Base-by-base conservation (phyloP, 2,113 vertebrate species). In the Notarius lentiginosus region DNA sequence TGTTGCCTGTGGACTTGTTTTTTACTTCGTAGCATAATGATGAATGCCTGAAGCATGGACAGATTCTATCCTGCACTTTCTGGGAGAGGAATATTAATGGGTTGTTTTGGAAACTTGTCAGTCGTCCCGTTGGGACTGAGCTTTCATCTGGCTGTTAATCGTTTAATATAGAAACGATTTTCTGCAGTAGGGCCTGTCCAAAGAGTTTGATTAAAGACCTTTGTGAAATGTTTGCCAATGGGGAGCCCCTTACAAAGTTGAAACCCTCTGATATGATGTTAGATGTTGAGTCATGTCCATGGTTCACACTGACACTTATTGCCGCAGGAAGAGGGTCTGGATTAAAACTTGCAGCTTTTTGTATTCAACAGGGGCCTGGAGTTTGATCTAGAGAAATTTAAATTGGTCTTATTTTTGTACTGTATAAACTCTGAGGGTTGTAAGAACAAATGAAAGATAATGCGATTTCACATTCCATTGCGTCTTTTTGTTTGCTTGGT, bases 401-500 rank as follows among this genome's bases (percentile, higher is more conserved):
- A 30, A 58, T 80, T 49, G 34, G 3, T 5, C 53, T 66, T 79
- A 7, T 30, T 77, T 89, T 80, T 85, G 85, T 84, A 34, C 68
- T 12, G 27, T 93, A 92, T 92, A 90, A 89, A 91, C 89, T 93
- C 92, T 84, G 90, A 94, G 92, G 90, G 87, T 79, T 24, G 86
- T 8, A 91, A 89, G 91, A 91, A 41, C 88, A 89, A 86, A 88
- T 80, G 87, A 84, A n/a, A 2, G 56, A 51, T 86, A 55, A 77
- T 12, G 77, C 63, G 75, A 61, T 79, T 30, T 79, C 3, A 8
- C n/a, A 30, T 75, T 65, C 11, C 17, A 65, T 79, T 87, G 22
- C 56, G 30, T 76, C 53, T 49, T 18, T 18, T 58, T 66, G 70
- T 34, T 84, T 63, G 70, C 58, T 85, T 76, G 17, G 68, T 14